These are phyloP conservation scores for Amphiduros pacificus DNA, from an alignment of 2,888 invertebrate genomes.

Conservation along the genomic window DNA sequence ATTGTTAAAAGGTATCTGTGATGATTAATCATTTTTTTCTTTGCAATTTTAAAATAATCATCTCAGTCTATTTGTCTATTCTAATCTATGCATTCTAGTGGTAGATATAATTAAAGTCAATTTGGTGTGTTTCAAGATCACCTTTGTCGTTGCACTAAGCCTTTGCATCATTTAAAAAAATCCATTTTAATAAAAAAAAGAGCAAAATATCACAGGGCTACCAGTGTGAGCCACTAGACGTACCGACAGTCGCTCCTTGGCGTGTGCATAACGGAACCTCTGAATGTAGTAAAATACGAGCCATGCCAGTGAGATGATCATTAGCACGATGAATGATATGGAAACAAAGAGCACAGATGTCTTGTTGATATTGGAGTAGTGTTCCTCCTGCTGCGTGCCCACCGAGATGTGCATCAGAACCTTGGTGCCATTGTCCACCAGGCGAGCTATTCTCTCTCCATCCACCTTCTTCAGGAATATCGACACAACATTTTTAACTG, in stretches of 20 bases:
- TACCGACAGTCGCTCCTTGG: constrained; percentile 90
- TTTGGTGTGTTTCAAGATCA: no score
- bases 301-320: constrained; percentile 94
- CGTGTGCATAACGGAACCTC: constrained; percentile 89
- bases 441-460: constrained; percentile 73
- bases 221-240: constrained; percentile 39
- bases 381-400: constrained; percentile 65
- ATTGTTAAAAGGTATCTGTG: no score
- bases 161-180: background rate
- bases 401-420: constrained; percentile 73
- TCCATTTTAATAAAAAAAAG: no score
- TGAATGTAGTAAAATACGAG: constrained; percentile 95
- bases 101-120: no score
- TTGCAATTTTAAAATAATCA: no score
- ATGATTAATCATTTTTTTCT: no score
- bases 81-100: no score
- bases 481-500: constrained; percentile 75
- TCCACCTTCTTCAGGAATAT: constrained; percentile 80
- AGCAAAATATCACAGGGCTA: background rate
- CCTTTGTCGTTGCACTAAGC: background rate
- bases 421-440: constrained; percentile 70
- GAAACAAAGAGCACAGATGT: constrained; percentile 93
- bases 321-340: constrained; percentile 90
- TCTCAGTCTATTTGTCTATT: no score
- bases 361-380: constrained; percentile 62